Conservation (phyloP, 2,888 invertebrate genomes). For the Dryococelus australis region DNA sequence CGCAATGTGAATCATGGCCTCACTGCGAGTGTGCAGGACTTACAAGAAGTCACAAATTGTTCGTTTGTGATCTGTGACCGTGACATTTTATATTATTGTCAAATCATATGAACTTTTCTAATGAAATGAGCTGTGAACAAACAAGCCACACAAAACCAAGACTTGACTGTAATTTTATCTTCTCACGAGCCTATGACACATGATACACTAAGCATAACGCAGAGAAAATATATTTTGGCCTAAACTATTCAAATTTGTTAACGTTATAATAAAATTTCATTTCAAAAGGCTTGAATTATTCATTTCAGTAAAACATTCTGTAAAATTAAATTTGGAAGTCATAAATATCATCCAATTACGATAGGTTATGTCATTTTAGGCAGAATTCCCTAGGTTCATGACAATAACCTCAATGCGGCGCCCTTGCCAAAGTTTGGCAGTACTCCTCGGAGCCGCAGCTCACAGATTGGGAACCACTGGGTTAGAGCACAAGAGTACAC, state of each 20-base stretch:
- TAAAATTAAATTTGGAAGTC: not conserved
- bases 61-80: not conserved
- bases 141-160: not conserved
- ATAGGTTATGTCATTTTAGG: no score
- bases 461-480: no score
- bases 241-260: not conserved
- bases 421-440: no score
- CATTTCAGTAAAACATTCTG: not conserved
- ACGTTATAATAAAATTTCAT: not conserved
- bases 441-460: no score
- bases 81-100: not conserved
- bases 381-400: no score
- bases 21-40: not conserved
- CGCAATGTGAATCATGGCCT: not conserved
- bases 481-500: no score
- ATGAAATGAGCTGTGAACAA: not conserved
- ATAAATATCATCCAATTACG: no score
- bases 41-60: not conserved
- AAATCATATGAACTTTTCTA: not conserved
- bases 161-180: not conserved
- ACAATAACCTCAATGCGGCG: no score
- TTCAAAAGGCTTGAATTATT: not conserved
- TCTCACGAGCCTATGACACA: not conserved
- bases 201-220: not conserved
- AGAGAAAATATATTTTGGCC: not conserved